Base-by-base conservation (phyloP, 2,113 vertebrate genomes). In the Dasyornis broadbenti region DNA sequence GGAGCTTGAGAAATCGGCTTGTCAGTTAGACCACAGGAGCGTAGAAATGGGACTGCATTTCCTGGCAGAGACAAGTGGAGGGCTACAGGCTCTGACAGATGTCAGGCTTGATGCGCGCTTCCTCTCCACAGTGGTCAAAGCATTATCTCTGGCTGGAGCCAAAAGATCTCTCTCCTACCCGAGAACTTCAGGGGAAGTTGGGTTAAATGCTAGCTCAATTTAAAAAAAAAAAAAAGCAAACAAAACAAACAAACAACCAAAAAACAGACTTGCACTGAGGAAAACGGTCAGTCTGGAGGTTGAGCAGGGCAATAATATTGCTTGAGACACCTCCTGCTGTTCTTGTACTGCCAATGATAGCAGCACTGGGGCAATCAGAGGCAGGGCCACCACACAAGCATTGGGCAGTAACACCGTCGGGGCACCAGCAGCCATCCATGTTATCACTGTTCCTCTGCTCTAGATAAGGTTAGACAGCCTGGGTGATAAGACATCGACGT, bases 11-110 rank as follows among this genome's bases (percentile, higher is more conserved):
- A 83, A 95, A 96, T 76, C 90, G 64, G 44, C 53, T 40, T 88
- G 94, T 94, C 94, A 45, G 94, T 96, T 96, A 96, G 92, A 95
- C 90, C 79, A 78, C 95, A 95, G 82, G 60, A 85, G 81, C 20
- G 0, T 15, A 81, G 77, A 78, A 91, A 75, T 56, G 21, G 44
- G 79, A 16, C 75, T 33, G 59, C 3, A 1, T 69, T 94, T 97
- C 88, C 94, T 86, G 76, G 78, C 56, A 64, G 60, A 75, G 82
- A 45, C 54, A 59, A 86, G 63, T 6, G 7, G 64, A 92, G 47
- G 82, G 69, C 94, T 78, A 26, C 68, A 31, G 91, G 54, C 64
- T 86, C 60, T 93, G 82, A 47, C 68, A 86, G 90, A 73, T 82
- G 69, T 81, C 81, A 56, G 81, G 65, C 65, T 84, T 0, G 0